Conservation (phyloP, 2,888 invertebrate species). For the Platyscelio sp. region DNA sequence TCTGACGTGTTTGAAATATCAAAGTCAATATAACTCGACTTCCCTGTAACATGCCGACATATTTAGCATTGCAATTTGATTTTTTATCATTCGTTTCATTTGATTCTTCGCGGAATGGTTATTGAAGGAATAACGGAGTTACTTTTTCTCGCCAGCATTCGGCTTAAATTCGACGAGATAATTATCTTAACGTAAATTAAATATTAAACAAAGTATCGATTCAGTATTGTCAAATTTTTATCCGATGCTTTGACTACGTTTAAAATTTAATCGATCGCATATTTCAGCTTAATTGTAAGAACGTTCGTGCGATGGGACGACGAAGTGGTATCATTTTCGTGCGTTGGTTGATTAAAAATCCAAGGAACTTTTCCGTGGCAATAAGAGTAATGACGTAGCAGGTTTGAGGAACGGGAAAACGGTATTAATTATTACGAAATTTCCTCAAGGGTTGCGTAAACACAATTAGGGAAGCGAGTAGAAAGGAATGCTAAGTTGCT, state of each 20-base stretch:
- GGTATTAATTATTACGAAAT: constrained; percentile 76
- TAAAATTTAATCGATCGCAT: no score
- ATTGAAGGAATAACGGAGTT: no score
- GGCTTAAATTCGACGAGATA: no score
- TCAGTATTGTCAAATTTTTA: no score
- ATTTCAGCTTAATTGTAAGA: constrained; percentile 36
- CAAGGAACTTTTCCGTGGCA: constrained; percentile 62
- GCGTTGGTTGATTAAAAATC: constrained; percentile 75
- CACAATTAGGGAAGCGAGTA: constrained; percentile 72
- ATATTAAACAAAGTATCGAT: no score
- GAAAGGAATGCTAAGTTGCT: constrained; percentile 55
- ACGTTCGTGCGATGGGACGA: constrained; percentile 50
- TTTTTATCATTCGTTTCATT: no score
- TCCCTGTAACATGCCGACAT: no score
- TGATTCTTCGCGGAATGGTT: no score
- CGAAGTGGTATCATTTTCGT: constrained; percentile 45
- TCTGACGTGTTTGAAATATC: background rate
- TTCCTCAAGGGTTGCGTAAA: constrained; percentile 73
- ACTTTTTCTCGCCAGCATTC: no score
- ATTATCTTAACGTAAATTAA: no score
- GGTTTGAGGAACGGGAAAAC: constrained; percentile 71
- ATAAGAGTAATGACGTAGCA: constrained; percentile 73
- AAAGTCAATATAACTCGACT: background rate
- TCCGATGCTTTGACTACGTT: no score
- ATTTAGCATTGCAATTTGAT: no score